phyloP scores from a whole-genome alignment of 2,888 invertebrate species.

The Ferrisia virgata region DNA sequence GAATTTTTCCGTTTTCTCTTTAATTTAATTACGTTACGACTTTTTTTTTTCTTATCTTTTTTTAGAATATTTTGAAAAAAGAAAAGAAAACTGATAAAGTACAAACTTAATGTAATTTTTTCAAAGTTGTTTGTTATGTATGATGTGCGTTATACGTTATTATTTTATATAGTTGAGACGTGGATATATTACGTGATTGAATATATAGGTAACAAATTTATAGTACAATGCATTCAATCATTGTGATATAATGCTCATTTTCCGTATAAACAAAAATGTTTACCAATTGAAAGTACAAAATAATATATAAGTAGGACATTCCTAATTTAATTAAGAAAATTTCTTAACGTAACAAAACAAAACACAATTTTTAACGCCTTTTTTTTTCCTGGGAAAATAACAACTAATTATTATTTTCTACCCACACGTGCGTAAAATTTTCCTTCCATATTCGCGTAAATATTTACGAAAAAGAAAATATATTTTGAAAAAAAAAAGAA shows the following conservation, averaged over 20 bases:
- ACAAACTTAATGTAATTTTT: slow-evolving; percentile 45
- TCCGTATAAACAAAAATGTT: slow-evolving; percentile 43
- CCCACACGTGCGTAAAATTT: no score
- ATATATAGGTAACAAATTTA: slow-evolving; percentile 38
- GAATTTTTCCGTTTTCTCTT: slow-evolving; percentile 28
- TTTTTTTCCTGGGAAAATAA: no score
- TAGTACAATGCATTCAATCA: slow-evolving; percentile 45
- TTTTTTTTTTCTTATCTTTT: slow-evolving; percentile 3
- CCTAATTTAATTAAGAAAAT: slow-evolving; percentile 35
- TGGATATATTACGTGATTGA: slow-evolving; percentile 42
- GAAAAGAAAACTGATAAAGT: slow-evolving; percentile 37
- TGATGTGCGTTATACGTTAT: slow-evolving; percentile 43
- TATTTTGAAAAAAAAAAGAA: neutral
- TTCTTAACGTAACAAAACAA: neutral
- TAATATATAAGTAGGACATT: slow-evolving; percentile 45
- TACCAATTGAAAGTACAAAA: slow-evolving; percentile 45
- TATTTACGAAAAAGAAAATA: neutral
- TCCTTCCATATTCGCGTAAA: neutral
- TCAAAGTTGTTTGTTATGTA: slow-evolving; percentile 44
- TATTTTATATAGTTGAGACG: slow-evolving; percentile 42
- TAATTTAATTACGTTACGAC: neutral
- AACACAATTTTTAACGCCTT: no score
- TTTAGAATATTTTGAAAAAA: slow-evolving; percentile 37
- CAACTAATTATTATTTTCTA: no score
- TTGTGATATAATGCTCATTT: slow-evolving; percentile 45